Base-by-base conservation (phyloP, 2,113 vertebrate genomes). In the Lasiurus cinereus region DNA sequence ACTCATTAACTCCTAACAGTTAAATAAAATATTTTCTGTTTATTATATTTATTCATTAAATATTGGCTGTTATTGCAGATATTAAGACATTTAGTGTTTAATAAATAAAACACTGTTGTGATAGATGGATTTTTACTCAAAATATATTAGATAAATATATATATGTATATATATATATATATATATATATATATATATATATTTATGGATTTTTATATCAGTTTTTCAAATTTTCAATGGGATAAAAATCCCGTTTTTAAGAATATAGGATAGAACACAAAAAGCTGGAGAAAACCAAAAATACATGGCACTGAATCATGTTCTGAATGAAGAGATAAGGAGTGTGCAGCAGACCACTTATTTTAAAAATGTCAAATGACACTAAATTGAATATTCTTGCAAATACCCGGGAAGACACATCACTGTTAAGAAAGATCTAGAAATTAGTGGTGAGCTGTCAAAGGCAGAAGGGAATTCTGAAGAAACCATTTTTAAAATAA, bases 401-500 rank as follows among this genome's bases (percentile, higher is more conserved):
- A 76, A 82, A 54, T 56, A 70, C 6, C 6, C 18, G 66, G 62
- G 10, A 72, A 94, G 69, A 80, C 0, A 82, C n/a, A 83, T 72
- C 11, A 36, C 9, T 12, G 22, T 79, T 96, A 77, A 87, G 59
- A 88, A 24, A 29, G 46, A 94, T 80, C 36, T 88, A 91, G 90
- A 92, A 90, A 67, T 87, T 62, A 96, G 73, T 36, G 50, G 50
- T 39, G 72, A 83, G 6, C 72, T 93, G 31, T 84, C 79, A 84
- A 77, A 73, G 13, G 27, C 52, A 56, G 24, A 69, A 66, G 83
- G 79, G 92, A 91, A 87, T 80, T 91, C 24, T 77, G 43, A 91
- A 83, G n/a, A 16, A 66, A 54, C 7, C 83, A 83, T 83, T 91
- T 93, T 69, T 1, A 86, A 96, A 93, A 87, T 83, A 76, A 90